phyloP scores from a whole-genome alignment of 2,113 vertebrate species.

The Leptosomus discolor region DNA sequence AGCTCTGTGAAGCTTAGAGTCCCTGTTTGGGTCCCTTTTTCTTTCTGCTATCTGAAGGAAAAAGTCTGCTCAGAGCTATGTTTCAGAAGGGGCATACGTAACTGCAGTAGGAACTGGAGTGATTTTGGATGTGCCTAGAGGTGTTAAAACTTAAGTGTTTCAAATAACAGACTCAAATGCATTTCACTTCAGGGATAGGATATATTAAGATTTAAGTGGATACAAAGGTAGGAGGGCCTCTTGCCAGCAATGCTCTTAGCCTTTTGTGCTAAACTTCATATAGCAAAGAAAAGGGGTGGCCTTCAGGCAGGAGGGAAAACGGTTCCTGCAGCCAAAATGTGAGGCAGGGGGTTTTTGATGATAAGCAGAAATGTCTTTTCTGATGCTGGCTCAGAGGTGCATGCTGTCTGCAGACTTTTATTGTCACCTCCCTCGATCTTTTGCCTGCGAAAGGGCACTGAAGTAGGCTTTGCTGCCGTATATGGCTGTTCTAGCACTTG shows the following conservation, averaged over 20 bases:
- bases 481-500: not conserved
- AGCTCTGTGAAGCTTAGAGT: not conserved
- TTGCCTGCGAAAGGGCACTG: accelerated
- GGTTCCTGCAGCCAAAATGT: not conserved
- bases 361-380: not conserved
- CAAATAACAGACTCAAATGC: not conserved
- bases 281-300: not conserved
- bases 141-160: not conserved
- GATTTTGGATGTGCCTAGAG: not conserved
- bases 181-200: not conserved
- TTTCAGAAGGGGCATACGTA: not conserved
- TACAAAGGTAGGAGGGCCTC: not conserved
- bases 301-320: not conserved
- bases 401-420: not conserved
- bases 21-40: not conserved
- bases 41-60: not conserved
- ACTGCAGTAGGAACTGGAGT: not conserved
- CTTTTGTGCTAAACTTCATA: not conserved
- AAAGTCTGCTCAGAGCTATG: not conserved
- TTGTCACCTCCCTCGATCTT: not conserved
- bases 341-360: not conserved
- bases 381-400: not conserved
- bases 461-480: not conserved
- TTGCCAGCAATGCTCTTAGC: not conserved
- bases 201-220: not conserved